Conservation (phyloP, 1,140 invertebrate species). For the Heliconius congener region DNA sequence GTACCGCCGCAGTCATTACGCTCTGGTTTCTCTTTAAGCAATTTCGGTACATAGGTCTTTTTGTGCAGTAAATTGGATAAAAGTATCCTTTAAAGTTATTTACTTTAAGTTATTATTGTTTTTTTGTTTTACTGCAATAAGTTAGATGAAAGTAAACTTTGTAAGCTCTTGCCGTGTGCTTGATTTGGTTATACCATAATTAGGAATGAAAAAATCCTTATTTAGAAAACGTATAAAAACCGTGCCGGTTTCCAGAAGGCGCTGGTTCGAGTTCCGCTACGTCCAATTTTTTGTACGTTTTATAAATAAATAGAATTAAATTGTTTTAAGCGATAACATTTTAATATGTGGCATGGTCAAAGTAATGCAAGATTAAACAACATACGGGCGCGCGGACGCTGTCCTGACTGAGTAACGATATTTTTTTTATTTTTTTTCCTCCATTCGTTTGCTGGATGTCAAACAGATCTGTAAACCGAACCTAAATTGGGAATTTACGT, state of each 20-base stretch:
- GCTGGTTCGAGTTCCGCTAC: too few species aligned
- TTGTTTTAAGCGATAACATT: slow-evolving; percentile 1
- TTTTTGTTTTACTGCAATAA: too few species aligned
- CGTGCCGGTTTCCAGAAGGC: too few species aligned
- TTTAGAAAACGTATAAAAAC: too few species aligned
- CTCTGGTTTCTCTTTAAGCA: slow-evolving; percentile 27
- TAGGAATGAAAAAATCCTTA: too few species aligned
- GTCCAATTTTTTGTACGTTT: too few species aligned
- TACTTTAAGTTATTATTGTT: too few species aligned
- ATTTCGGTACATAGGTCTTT: neutral
- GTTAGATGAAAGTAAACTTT: too few species aligned
- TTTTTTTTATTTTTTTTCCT: slow-evolving; percentile 47
- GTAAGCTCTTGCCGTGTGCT: too few species aligned
- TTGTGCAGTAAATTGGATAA: neutral
- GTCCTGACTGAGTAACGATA: slow-evolving; percentile 45
- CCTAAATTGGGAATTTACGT: slow-evolving; percentile 62
- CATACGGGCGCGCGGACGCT: slow-evolving; percentile 43
- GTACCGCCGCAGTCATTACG: slow-evolving; percentile 65
- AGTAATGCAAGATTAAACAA: slow-evolving; percentile 72
- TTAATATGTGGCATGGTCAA: slow-evolving; percentile 53
- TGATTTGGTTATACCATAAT: too few species aligned
- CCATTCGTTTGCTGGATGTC: slow-evolving; percentile 68
- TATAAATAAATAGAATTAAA: neutral
- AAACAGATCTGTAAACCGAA: slow-evolving; percentile 71
- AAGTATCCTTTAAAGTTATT: too few species aligned